phyloP scores from a whole-genome alignment of 2,888 invertebrate genomes.

The Busseola fusca region DNA sequence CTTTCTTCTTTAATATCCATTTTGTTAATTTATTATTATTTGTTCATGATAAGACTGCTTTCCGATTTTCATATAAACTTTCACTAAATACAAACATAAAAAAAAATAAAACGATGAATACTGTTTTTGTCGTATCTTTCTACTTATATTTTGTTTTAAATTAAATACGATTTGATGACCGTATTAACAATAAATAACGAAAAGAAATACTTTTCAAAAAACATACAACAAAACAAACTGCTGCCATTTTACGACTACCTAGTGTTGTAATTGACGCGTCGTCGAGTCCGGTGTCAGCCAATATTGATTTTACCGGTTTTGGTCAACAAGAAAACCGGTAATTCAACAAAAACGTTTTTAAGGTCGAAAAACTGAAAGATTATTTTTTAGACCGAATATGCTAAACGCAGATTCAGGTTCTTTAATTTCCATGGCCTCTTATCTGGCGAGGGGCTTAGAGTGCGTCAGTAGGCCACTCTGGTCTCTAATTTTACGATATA shows the following conservation, averaged over 20 bases:
- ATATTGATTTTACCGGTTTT: conserved; percentile 42
- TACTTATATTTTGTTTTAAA: neutral
- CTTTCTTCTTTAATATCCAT: conserved; percentile 70
- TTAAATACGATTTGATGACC: neutral
- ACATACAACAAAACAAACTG: conserved; percentile 57
- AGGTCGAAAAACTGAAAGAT: no score
- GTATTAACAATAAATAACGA: neutral
- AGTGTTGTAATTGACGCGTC: conserved; percentile 22
- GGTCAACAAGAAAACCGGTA: neutral
- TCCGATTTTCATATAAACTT: conserved; percentile 19
- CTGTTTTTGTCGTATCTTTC: neutral
- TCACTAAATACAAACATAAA: conserved; percentile 24
- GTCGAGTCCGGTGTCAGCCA: neutral
- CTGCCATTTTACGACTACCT: conserved; percentile 49
- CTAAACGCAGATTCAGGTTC: neutral
- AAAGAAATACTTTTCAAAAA: conserved; percentile 8
- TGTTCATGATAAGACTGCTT: conserved; percentile 3
- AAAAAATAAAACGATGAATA: conserved; percentile 11
- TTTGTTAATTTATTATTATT: conserved; percentile 31
- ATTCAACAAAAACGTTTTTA: neutral
- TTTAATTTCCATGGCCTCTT: neutral
- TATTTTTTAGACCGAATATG: neutral
- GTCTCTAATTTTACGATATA: neutral
- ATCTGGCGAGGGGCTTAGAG: neutral
- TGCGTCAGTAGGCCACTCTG: neutral